A percentile compares a stretch with the other conserved stretches of the same genome.
These are phyloP conservation scores for Gambusia holbrooki DNA, from an alignment of 2,113 vertebrate genomes.

Conservation along the genomic window DNA sequence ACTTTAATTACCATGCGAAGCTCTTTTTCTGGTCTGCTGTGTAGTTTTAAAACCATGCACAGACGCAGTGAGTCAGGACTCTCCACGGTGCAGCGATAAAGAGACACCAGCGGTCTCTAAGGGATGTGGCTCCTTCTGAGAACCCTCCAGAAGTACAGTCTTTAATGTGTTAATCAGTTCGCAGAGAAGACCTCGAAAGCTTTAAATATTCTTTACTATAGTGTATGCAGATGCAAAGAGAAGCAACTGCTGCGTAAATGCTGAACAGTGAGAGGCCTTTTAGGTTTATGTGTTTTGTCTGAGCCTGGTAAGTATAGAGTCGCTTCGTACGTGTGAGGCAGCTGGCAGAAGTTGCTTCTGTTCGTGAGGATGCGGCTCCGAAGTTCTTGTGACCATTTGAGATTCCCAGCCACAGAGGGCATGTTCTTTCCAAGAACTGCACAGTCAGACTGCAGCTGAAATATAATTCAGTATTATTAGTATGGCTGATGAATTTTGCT, in stretches of 20 bases:
- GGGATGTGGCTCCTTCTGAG: no score
- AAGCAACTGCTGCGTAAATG: not conserved
- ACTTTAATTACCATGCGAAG: no score
- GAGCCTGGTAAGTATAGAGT: not conserved
- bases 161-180: not conserved
- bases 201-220: not conserved
- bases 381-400: constrained; percentile 81
- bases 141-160: no score
- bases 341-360: constrained; percentile 69
- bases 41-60: no score
- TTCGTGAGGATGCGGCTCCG: constrained; percentile 73
- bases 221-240: no score
- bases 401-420: constrained; percentile 78
- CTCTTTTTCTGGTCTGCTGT: no score
- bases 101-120: no score
- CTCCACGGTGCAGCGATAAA: no score
- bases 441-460: constrained; percentile 72
- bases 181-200: not conserved
- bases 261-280: not conserved
- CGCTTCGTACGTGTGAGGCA: constrained; percentile 70
- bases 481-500: not conserved
- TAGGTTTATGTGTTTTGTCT: not conserved
- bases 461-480: constrained; percentile 20
- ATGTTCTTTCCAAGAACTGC: constrained; percentile 78
- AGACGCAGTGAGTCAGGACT: no score